Percentiles rank a stretch among this genome's conserved stretches.
Evolutionary conservation across 2,113 vertebrate genomes (phyloP).

Genomic region (Pungitius pungitius): DNA sequence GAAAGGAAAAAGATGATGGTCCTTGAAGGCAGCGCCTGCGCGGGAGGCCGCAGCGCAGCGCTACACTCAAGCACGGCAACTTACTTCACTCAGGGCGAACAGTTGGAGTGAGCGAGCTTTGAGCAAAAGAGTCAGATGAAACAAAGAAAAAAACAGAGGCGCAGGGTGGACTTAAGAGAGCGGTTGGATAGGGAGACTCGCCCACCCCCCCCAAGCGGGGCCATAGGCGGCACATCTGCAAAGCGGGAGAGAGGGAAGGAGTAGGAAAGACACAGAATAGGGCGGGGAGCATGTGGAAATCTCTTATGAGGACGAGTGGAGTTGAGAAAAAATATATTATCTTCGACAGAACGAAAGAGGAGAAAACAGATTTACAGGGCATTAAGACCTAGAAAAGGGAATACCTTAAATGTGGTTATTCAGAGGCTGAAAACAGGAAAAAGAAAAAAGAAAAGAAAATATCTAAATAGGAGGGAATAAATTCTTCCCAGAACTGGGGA

Average conservation of each 20-base stretch:
- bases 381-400: slow-evolving; percentile 29
- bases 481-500: slow-evolving; percentile 50
- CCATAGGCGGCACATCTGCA: slow-evolving; percentile 72
- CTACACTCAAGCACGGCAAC: slow-evolving; percentile 52
- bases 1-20: slow-evolving; percentile 41
- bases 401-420: slow-evolving; percentile 26
- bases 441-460: slow-evolving; percentile 3
- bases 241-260: slow-evolving; percentile 18
- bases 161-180: slow-evolving; percentile 68
- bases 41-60: slow-evolving; percentile 26
- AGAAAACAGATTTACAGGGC: slow-evolving; percentile 25
- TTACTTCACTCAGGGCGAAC: slow-evolving; percentile 50
- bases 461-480: slow-evolving; percentile 33
- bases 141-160: slow-evolving; percentile 58
- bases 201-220: slow-evolving; percentile 58
- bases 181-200: slow-evolving; percentile 63
- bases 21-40: slow-evolving; percentile 36
- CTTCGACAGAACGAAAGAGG: slow-evolving; percentile 24
- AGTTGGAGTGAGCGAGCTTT: slow-evolving; percentile 52
- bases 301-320: slow-evolving; percentile 50
- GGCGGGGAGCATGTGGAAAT: slow-evolving; percentile 41
- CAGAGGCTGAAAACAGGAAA: slow-evolving; percentile 2
- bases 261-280: slow-evolving; percentile 30
- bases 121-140: slow-evolving; percentile 68
- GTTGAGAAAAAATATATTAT: slow-evolving; percentile 16